Evolutionary conservation across 2,888 invertebrate species (phyloP), one percentile per base, ranked within the genome.

Genomic region (Oithona nana): DNA sequence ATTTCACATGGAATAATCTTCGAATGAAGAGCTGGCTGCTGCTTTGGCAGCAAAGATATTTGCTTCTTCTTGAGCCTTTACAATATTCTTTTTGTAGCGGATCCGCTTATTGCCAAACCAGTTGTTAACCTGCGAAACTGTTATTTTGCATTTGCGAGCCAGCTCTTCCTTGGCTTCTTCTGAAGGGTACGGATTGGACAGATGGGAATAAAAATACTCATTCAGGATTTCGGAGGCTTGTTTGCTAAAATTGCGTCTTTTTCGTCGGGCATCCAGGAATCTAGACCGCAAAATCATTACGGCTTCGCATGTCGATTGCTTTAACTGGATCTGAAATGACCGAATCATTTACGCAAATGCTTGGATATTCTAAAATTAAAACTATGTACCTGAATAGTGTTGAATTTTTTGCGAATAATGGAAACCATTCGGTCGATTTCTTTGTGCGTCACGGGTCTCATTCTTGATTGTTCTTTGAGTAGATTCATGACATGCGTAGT

Each of bases 401-500:
- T 90, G 79, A 93, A 93, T 76, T 95, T 95, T 80, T 92, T 92
- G 77, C 94, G 93, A 69, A 95, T 95, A 69, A 95, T 95, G 75
- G 90, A 90, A 65, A 95, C 94, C 95, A 95, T 95, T 70, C 94
- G 83, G 75, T 98, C 97, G 69, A 99, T 98, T 77, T 99, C 98
- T 77, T 82, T 94, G 57, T 93, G 93, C 63, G 95, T 93, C 70
- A 98, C 97, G 61, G 97, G 97, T 69, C 97, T 80, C 68, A 95
- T 97, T 71, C 94, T 86, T 71, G 90, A 90, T 78, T 97, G 94
- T 76, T 97, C 93, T 64, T 94, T 79, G 67, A 97, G 79, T 69
- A 97, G 78, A 75, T 97, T 97, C 87, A 95, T 90, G 68, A 99
- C 98, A 77, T 99, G 98, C n/a, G 95, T 97, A 64, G 98, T 98